Evolutionary conservation across 92 coral and sea anemone genomes (phyloP), one percentile per base, ranked within the genome.

Genomic region (Scolanthus callimorphus): DNA sequence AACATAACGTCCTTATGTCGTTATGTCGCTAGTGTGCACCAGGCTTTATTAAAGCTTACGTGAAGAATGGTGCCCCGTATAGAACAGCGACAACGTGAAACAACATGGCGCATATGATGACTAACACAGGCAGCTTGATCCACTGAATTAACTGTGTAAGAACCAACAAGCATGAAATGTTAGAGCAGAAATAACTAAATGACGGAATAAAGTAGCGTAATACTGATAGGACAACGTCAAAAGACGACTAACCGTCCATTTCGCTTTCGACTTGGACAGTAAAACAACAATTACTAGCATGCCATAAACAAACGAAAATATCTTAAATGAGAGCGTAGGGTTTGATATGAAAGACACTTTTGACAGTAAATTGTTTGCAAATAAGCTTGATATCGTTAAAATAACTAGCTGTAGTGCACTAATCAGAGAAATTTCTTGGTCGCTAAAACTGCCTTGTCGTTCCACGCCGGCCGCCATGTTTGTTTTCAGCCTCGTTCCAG

Each of bases 31-130:
- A n/a, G n/a, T n/a, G n/a, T n/a, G n/a, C n/a, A n/a, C n/a, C n/a
- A n/a, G n/a, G n/a, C n/a, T n/a, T n/a, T n/a, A n/a, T n/a, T n/a
- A n/a, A n/a, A n/a, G n/a, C n/a, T n/a, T n/a, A n/a, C n/a, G n/a
- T n/a, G n/a, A 63, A 65, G 23, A 91, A 17, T 39, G 97, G 77
- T 8, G 96, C 97, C 56, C 97, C 97, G 83, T 78, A 86, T 57
- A 91, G 38, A 44, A 91, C 77, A 25, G 91, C 97, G 47, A 83
- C 53, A 21, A 72, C 54, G 49, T 91, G 88, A 55, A 87, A 88
- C 24, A 73, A 15, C 24, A 78, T 31, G 2, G 78, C 55, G 3
- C 63, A 66, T 23, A 55, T 74, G 34, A 62, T 45, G 21, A 77
- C 24, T 0, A 75, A 10, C 24, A 82, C 12, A 0, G 79, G 52